Evolutionary conservation across 2,797 vertebrate genomes (phyloP), one percentile per base, ranked within the genome.

Genomic region (Oryzias sinensis): DNA sequence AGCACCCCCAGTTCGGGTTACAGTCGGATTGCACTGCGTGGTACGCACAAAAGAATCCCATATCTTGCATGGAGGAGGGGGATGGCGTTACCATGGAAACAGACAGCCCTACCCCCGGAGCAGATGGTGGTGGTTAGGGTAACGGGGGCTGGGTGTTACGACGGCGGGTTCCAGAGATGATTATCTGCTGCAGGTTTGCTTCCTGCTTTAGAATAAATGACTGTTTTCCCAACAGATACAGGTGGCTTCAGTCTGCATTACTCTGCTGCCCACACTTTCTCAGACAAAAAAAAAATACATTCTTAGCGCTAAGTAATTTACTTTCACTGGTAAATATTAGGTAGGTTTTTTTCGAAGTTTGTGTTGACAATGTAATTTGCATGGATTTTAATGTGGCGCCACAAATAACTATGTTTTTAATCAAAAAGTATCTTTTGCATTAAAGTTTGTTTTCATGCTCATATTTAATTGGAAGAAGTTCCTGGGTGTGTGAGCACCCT

Each of bases 71-170:
- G 79, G 79, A 80, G 85, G 80, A 81, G 83, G 86, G 87, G 86
- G 64, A 79, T 54, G 8, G 46, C 2, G 82, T 92, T 83, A n/a
- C 86, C 73, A 87, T 91, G 79, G 89, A 90, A 89, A 91, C 86
- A 83, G 82, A 87, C 79, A 49, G 81, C 80, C 85, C 84, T 79
- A 77, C 85, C 83, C 78, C 82, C 77, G 33, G 50, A 87, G 74
- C 91, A 91, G 90, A 92, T 92, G 90, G 89, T 84, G 68, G 78
- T 74, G 77, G 79, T 78, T 76, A 65, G 80, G 82, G 62, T 81
- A 60, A 87, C 72, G 81, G 83, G 84, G 81, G 81, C 63, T 81
- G 86, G 71, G 86, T 65, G 77, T 49, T 74, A 60, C 24, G 79
- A 71, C 67, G 81, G 78, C 50, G 80, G 79, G 75, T 77, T 43